Evolutionary conservation across 2,797 vertebrate species (phyloP), one percentile per base, ranked within the genome.

Genomic region (Myripristis murdjan): DNA sequence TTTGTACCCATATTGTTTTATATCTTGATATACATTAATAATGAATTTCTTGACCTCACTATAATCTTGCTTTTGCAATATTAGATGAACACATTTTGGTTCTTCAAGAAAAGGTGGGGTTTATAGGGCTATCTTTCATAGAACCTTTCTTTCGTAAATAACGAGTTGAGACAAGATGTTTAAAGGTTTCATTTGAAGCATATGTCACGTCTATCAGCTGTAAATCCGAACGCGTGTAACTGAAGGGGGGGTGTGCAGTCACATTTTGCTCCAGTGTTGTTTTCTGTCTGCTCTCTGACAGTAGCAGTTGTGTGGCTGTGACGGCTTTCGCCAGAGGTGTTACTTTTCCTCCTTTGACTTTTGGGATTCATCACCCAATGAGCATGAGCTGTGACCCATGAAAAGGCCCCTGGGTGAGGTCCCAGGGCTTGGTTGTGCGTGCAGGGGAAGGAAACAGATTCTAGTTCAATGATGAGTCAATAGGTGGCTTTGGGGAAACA

Each of bases 371-470:
- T 88, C 91, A 82, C 75, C 88, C 89, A 68, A 89, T 86, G 88
- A 83, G 84, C 81, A 87, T 72, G 75, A 82, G 89, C 93, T 90
- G 89, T 95, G 95, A 95, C 95, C 94, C 95, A 92, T 93, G 85
- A 96, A 93, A 70, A 78, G 41, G 70, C 81, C 89, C 83, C 41
- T 44, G 79, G 93, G 91, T 75, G 22, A 43, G 78, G 82, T 91
- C 49, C 57, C 75, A 71, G 92, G 89, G 84, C 84, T 71, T 46
- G 49, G 66, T 51, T 88, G 85, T 73, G 91, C 90, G 83, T 91
- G 83, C 87, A 66, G 62, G 80, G 57, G 67, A 85, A 85, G 83
- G 91, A 90, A 92, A 90, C 88, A 82, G 75, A 92, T 89, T 95
- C 82, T 71, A 93, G 82, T 91, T 93, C 88, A 79, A 59, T 79